phyloP scores from a whole-genome alignment of 2,888 invertebrate genomes.

The Linnaemya tessellans region DNA sequence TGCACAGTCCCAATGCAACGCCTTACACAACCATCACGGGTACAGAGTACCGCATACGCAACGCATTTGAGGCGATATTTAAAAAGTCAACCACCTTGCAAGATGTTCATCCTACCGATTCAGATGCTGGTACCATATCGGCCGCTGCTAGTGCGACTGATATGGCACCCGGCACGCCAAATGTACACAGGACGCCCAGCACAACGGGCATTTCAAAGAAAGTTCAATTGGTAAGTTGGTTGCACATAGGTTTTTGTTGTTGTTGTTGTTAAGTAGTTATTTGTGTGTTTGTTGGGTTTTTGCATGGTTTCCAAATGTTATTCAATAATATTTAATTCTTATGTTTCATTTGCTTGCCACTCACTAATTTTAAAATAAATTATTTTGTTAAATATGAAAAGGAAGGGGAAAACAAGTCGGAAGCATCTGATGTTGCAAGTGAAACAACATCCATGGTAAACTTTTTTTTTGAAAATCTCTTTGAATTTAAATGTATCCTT shows the following conservation, averaged over 20 bases:
- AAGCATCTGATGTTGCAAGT: constrained; percentile 72
- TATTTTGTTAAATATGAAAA: constrained; percentile 53
- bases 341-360: constrained; percentile 10
- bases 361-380: not conserved
- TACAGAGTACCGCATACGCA: constrained; percentile 92
- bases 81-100: constrained; percentile 93
- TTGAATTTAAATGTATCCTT: not conserved
- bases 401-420: constrained; percentile 78
- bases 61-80: constrained; percentile 96
- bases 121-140: constrained; percentile 85
- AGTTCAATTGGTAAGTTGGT: constrained; percentile 90
- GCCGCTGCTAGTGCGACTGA: constrained; percentile 82
- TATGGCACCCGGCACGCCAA: constrained; percentile 73
- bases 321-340: not conserved
- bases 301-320: constrained; percentile 20
- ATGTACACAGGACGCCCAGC: constrained; percentile 82
- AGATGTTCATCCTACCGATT: constrained; percentile 89
- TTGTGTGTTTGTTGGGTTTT: constrained; percentile 14
- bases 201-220: constrained; percentile 91
- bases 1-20: constrained; percentile 85
- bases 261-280: not conserved
- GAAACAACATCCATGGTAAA: constrained; percentile 75
- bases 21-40: constrained; percentile 94
- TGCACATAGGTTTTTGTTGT: not conserved
- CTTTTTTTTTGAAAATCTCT: constrained; percentile 4